Base-by-base conservation (phyloP, 2,113 vertebrate species). In the Scophthalmus maximus region DNA sequence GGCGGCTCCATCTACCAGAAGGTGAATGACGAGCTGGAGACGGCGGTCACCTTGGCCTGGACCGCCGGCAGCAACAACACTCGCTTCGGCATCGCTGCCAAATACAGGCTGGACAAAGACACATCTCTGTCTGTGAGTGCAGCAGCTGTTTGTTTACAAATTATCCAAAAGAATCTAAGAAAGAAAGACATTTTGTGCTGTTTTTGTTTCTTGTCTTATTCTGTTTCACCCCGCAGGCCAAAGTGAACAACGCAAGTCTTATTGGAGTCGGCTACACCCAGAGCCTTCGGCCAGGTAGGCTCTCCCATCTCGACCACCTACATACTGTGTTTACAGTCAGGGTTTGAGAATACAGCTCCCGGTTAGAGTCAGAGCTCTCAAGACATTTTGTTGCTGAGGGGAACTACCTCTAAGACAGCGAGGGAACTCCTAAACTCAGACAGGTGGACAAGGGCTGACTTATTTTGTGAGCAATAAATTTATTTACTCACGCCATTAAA, bases 21-120 rank as follows among this genome's bases (percentile, higher is more conserved):
- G 81, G 95, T 99, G 55, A 98, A 94, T 18, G 68, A 95, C 2
- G 93, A 96, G 59, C 88, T 95, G 64, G 97, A 98, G 93, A 99
- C 97, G 0, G 95, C 96, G 0, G 94, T 99, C 57, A 98, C 93
- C 75, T 92, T 99, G 69, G 96, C 98, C 0, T 99, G 97, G 98
- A 98, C 96, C 3, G 96, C 98, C 10, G 97, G 97, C 86, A 98
- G 97, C 62, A 99, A 98, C 94, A 99, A 98, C 90, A 99, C 97
- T 2, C 96, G 96, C 52, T 98, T 98, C 32, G 97, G 98, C 34
- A 95, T 99, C 14, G 97, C 95, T 36, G 92, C 94, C 11, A 99
- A 97, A 81, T 99, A 99, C 86, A 94, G 94, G 61, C 74, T 97
- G 92, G 97, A 98, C 62, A 92, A 93, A 23, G 95, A 95, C 61